A percentile compares a stretch with the other conserved stretches of the same genome.
Conservation (phyloP, 2,113 vertebrate genomes). For the Hiodon alosoides region DNA sequence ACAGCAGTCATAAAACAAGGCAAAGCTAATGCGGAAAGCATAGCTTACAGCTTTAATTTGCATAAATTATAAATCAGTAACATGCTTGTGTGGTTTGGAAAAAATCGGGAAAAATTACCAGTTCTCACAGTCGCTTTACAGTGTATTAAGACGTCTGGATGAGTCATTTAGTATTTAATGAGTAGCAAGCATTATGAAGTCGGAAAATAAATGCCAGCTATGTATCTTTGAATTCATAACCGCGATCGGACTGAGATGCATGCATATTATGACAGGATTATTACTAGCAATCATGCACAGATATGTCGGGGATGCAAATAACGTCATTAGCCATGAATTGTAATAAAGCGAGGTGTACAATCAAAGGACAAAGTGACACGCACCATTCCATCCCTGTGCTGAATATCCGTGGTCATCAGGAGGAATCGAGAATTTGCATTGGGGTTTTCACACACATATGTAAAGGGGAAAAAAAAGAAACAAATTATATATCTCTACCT, state of each 20-base stretch:
- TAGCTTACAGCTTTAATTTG: slow-evolving; percentile 88
- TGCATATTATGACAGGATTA: slow-evolving; percentile 85
- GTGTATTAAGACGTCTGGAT: slow-evolving; percentile 95
- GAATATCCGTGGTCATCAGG: slow-evolving; percentile 34
- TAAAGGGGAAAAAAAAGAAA: slow-evolving; percentile 18
- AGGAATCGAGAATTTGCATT: slow-evolving; percentile 40
- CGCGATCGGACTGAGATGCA: slow-evolving; percentile 79
- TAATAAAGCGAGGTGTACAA: slow-evolving; percentile 81
- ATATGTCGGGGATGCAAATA: slow-evolving; percentile 91
- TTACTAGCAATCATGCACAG: slow-evolving; percentile 85
- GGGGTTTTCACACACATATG: slow-evolving; percentile 7
- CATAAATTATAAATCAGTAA: slow-evolving; percentile 91
- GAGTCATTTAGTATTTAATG: slow-evolving; percentile 97
- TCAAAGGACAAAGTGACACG: slow-evolving; percentile 75
- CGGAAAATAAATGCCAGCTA: slow-evolving; percentile 85
- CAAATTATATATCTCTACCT: neutral
- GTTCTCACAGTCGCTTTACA: slow-evolving; percentile 85
- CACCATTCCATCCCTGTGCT: slow-evolving; percentile 70
- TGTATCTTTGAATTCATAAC: slow-evolving; percentile 85
- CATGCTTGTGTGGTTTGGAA: slow-evolving; percentile 83
- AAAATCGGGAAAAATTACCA: slow-evolving; percentile 84
- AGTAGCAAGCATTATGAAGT: slow-evolving; percentile 90
- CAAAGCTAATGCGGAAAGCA: slow-evolving; percentile 82
- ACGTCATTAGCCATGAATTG: slow-evolving; percentile 83
- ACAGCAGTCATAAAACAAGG: slow-evolving; percentile 81